Percentiles rank a stretch among this genome's conserved stretches.
phyloP scores from a whole-genome alignment of 2,797 vertebrate genomes.

The Hypotaenidia okinawae region DNA sequence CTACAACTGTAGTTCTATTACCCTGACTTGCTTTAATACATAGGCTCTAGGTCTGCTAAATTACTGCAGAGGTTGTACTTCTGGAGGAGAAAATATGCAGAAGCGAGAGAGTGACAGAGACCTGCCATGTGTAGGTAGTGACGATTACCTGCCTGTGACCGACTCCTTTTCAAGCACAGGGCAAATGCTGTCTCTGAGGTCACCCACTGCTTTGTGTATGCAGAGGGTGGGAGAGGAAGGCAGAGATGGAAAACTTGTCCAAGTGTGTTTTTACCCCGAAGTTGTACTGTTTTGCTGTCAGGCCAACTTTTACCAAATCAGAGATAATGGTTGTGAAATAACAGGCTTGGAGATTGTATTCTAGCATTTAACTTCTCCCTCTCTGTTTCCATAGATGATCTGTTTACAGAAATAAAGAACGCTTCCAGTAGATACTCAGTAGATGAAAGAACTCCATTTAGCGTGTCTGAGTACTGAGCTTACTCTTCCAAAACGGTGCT shows the following conservation, averaged over 20 bases:
- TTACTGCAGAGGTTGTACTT: neutral
- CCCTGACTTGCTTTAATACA: neutral
- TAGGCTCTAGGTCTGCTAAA: neutral
- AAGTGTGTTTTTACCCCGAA: neutral
- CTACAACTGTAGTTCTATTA: neutral
- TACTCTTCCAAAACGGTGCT: neutral
- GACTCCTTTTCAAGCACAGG: accelerated
- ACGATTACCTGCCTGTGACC: accelerated
- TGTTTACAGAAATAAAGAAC: neutral
- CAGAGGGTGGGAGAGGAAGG: neutral
- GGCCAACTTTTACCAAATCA: neutral
- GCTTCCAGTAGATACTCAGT: neutral
- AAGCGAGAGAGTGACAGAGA: neutral
- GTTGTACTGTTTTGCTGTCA: neutral
- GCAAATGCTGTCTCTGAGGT: neutral
- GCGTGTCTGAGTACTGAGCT: neutral
- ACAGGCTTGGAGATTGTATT: neutral
- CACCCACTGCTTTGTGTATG: neutral
- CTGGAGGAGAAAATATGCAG: neutral
- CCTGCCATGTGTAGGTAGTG: accelerated
- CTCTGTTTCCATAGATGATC: neutral
- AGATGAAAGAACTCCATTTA: neutral
- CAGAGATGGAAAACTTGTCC: neutral
- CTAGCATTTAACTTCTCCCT: neutral
- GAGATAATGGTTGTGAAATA: neutral